Conservation (phyloP, 2,888 invertebrate genomes). For the Drosophila ezoana region DNA sequence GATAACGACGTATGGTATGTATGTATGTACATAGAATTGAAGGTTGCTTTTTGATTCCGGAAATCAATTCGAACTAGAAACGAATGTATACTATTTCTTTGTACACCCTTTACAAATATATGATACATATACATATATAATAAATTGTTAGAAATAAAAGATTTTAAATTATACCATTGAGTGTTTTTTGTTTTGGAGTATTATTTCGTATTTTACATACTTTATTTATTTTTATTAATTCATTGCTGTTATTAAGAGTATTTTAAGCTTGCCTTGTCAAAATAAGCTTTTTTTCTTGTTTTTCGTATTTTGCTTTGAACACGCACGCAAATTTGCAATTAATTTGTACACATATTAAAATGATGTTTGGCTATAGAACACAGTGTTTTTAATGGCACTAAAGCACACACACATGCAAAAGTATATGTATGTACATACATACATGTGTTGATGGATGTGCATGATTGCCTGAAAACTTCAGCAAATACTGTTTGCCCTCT, state of each 20-base stretch:
- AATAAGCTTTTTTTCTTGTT: not conserved
- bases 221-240: not conserved
- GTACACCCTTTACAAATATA: constrained; percentile 5
- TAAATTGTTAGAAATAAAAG: not conserved
- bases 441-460: constrained; percentile 17
- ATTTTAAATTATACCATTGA: not conserved
- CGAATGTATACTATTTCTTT: not conserved
- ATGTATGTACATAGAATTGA: constrained; percentile 21
- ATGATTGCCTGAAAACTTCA: constrained; percentile 9
- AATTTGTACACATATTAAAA: constrained; percentile 54
- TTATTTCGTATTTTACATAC: not conserved
- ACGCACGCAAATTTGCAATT: constrained; percentile 57
- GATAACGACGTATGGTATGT: constrained; percentile 24
- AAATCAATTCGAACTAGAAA: constrained; percentile 33
- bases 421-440: not conserved
- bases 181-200: not conserved
- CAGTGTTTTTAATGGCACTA: constrained; percentile 34
- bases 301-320: constrained; percentile 23
- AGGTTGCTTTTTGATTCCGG: constrained; percentile 32
- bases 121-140: not conserved
- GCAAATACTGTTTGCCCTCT: constrained; percentile 1
- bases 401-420: constrained; percentile 16
- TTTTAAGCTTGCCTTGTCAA: constrained; percentile 8
- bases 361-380: constrained; percentile 39
- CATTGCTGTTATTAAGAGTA: constrained; percentile 25